Evolutionary conservation across 2,113 vertebrate species (phyloP).

Genomic region (Vulpes lagopus): DNA sequence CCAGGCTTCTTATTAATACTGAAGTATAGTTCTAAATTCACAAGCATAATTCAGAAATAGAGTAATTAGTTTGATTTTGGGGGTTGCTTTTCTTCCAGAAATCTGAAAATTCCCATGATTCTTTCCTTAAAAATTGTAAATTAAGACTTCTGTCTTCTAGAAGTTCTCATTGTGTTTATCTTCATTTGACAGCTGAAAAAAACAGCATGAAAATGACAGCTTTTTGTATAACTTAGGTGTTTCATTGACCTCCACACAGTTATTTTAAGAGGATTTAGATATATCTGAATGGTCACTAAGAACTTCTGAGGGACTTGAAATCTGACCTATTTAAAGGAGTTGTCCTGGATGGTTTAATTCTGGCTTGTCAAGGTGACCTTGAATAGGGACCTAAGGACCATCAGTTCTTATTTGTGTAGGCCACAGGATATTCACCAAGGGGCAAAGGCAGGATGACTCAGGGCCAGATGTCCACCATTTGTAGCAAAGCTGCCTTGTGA

Average conservation of each 20-base stretch:
- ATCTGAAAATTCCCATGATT: conserved; percentile 6
- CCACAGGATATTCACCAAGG: neutral
- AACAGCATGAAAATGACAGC: neutral
- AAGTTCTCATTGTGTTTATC: neutral
- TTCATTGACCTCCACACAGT: neutral
- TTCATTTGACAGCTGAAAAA: neutral
- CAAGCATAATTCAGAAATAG: neutral
- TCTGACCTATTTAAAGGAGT: neutral
- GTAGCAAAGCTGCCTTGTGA: neutral
- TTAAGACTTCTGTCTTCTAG: neutral
- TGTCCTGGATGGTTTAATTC: neutral
- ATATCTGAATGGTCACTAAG: neutral
- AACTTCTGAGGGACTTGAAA: conserved; percentile 12
- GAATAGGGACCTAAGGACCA: neutral
- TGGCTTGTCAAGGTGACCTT: neutral
- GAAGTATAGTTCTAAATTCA: neutral
- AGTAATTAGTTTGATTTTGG: conserved; percentile 23
- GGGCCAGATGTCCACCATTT: neutral
- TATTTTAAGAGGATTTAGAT: neutral
- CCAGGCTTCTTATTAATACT: neutral
- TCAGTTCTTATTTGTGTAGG: neutral
- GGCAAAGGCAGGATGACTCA: neutral
- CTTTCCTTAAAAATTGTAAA: conserved; percentile 2
- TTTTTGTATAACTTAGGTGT: neutral
- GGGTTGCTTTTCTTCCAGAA: neutral